Percentiles rank a stretch among this genome's conserved stretches.
Conservation (phyloP, 2,113 vertebrate species). For the Varanus komodoensis region DNA sequence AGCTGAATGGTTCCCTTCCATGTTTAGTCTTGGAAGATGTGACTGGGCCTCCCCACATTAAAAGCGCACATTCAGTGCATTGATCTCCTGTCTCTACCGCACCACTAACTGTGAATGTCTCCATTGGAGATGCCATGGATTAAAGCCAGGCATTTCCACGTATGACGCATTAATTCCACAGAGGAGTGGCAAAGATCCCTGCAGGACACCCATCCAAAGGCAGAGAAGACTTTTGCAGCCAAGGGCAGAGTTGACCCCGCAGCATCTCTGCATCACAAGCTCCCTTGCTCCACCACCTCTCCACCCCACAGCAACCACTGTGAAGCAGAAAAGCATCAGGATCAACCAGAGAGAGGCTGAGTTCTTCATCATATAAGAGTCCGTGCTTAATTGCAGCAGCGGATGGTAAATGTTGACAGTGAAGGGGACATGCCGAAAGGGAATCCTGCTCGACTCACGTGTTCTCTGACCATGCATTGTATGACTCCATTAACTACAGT, state of each 20-base stretch:
- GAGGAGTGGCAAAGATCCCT: neutral
- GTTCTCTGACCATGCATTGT: conserved; percentile 35
- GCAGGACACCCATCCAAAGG: too few relatives aligned
- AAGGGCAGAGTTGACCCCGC: neutral
- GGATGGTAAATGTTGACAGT: neutral
- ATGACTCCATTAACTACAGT: conserved; percentile 38
- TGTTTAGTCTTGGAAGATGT: too few relatives aligned
- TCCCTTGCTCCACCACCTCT: neutral
- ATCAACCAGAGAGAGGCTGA: conserved; percentile 7
- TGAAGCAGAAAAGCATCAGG: neutral
- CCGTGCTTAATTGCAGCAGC: conserved; percentile 16
- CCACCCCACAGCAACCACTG: neutral
- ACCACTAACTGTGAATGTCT: too few relatives aligned
- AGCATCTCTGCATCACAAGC: neutral
- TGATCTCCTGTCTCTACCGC: too few relatives aligned
- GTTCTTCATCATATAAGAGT: conserved; percentile 18
- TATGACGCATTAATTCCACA: too few relatives aligned
- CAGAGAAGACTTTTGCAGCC: neutral
- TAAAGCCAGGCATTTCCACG: too few relatives aligned
- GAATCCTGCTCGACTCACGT: neutral
- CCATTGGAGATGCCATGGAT: too few relatives aligned
- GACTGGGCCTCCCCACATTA: too few relatives aligned
- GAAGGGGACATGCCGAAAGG: neutral
- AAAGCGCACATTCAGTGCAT: too few relatives aligned
- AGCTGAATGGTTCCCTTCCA: too few relatives aligned